A percentile compares a stretch with the other conserved stretches of the same genome.
These are phyloP conservation scores for Tachina fera DNA, from an alignment of 2,888 invertebrate genomes.

Conservation along the genomic window DNA sequence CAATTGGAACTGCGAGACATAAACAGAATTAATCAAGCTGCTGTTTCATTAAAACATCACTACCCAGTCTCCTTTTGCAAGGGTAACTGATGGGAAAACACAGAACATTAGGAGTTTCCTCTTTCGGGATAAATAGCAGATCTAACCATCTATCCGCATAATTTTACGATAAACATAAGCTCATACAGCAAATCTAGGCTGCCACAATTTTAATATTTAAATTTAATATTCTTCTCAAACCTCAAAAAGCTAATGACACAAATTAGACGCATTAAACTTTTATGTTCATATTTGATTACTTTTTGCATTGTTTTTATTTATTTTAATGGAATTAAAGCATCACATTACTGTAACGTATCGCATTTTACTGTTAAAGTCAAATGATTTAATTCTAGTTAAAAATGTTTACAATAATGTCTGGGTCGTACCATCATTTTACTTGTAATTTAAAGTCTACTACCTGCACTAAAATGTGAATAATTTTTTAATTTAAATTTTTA, in stretches of 20 bases:
- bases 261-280: slow-evolving; percentile 3
- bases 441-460: not conserved
- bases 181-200: not conserved
- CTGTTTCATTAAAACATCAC: too few species aligned
- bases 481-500: not conserved
- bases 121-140: too few species aligned
- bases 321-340: slow-evolving; percentile 6
- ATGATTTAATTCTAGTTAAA: not conserved
- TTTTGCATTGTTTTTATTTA: slow-evolving; percentile 23
- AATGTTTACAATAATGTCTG: not conserved
- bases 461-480: not conserved
- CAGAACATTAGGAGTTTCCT: too few species aligned
- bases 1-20: too few species aligned
- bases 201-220: not conserved
- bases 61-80: too few species aligned
- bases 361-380: slow-evolving; percentile 8
- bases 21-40: too few species aligned
- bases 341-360: not conserved
- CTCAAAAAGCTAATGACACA: slow-evolving; percentile 28
- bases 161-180: too few species aligned
- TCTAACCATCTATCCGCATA: too few species aligned
- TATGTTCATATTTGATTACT: not conserved
- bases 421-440: not conserved
- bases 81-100: too few species aligned
- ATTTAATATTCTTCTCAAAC: slow-evolving; percentile 5